Percentiles rank a stretch among this genome's conserved stretches.
Conservation (phyloP, 2,888 invertebrate species). For the Brenthis ino region DNA sequence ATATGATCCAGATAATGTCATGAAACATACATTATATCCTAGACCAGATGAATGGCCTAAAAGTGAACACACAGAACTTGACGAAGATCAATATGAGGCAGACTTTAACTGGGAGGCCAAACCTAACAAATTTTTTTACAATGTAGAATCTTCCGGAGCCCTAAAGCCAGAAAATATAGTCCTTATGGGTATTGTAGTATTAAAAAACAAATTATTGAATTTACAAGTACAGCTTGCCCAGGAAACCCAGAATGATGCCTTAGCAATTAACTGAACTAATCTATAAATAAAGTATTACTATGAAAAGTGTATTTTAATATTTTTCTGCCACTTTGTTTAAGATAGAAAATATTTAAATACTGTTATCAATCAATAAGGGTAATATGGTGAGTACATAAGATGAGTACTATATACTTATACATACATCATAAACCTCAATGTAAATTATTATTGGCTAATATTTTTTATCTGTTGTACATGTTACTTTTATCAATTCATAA, state of each 20-base stretch:
- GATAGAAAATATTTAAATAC: background rate
- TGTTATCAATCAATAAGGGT: too few relatives aligned
- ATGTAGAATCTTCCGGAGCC: constrained; percentile 97
- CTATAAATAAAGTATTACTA: constrained; percentile 25
- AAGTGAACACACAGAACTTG: constrained; percentile 97
- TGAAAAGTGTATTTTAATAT: constrained; percentile 10
- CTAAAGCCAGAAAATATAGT: constrained; percentile 98
- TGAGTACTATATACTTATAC: too few relatives aligned
- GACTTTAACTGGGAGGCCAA: constrained; percentile 96
- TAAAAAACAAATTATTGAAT: constrained; percentile 97
- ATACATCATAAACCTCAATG: too few relatives aligned
- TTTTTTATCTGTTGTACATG: too few relatives aligned
- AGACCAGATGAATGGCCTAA: constrained; percentile 99
- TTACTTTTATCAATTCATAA: too few relatives aligned
- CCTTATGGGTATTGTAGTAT: constrained; percentile 94
- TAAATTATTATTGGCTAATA: too few relatives aligned
- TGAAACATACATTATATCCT: constrained; percentile 97
- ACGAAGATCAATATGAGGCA: constrained; percentile 96
- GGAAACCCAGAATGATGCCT: constrained; percentile 92
- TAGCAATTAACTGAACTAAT: constrained; percentile 83
- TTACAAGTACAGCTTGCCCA: constrained; percentile 95
- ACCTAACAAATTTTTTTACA: constrained; percentile 98
- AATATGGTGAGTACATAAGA: too few relatives aligned
- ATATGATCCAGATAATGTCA: constrained; percentile 99
- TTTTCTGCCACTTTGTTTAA: constrained; percentile 7